Percentiles rank a stretch among this genome's conserved stretches.
These are phyloP conservation scores for Mirounga angustirostris DNA, from an alignment of 2,113 vertebrate genomes.

Conservation along the genomic window DNA sequence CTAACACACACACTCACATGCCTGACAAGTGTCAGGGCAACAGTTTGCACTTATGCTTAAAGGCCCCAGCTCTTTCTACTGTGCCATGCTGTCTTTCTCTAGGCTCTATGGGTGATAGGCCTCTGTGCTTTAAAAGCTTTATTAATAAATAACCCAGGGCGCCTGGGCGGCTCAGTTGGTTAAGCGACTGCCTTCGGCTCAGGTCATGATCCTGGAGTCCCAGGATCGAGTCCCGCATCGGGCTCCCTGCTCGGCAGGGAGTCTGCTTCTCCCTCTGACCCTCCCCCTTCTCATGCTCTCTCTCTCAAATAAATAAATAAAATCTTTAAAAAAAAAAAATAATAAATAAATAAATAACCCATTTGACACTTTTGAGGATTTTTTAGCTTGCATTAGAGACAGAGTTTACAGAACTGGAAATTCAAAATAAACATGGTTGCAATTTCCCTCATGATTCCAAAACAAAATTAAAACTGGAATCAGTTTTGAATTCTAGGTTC, in stretches of 20 bases:
- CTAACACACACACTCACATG: neutral
- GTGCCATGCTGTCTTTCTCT: neutral
- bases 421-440: neutral
- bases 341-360: neutral
- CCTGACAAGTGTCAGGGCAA: neutral
- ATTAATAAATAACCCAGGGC: neutral
- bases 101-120: accelerated
- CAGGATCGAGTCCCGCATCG: no score
- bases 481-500: neutral
- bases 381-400: neutral
- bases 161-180: no score
- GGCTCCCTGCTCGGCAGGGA: no score
- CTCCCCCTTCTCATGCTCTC: no score
- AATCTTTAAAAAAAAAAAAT: no score
- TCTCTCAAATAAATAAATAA: no score
- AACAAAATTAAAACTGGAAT: slow-evolving; percentile 3
- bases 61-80: neutral
- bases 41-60: neutral
- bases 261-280: no score
- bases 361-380: neutral
- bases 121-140: neutral
- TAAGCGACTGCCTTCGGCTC: no score
- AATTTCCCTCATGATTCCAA: neutral
- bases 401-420: neutral
- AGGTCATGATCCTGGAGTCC: no score